Percentiles rank a stretch among this genome's conserved stretches.
Evolutionary conservation across 2,888 invertebrate genomes (phyloP).

Genomic region (Tipula vernalis): DNA sequence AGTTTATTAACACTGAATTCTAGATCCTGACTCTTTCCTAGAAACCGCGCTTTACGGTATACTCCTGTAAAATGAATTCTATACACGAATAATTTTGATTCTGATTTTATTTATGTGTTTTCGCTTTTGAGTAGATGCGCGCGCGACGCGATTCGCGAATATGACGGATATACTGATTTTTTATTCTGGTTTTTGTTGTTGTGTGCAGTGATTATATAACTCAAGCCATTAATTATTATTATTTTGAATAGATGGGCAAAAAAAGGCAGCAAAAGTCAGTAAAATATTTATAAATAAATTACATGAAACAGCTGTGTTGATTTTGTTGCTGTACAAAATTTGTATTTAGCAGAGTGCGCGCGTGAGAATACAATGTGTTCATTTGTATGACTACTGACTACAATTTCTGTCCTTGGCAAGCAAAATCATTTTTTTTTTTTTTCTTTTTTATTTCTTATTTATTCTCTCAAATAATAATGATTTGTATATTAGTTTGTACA

Average conservation of each 20-base stretch:
- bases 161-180: background rate
- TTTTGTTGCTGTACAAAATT: background rate
- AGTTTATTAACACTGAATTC: no score
- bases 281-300: background rate
- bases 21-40: no score
- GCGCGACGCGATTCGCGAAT: background rate
- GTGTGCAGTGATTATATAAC: background rate
- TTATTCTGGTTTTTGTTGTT: background rate
- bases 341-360: background rate
- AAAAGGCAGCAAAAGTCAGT: background rate
- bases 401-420: background rate
- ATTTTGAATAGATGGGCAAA: background rate
- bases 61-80: background rate
- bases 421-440: background rate
- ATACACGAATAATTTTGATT: background rate
- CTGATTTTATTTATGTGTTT: background rate
- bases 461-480: background rate
- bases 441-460: background rate
- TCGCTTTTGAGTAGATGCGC: background rate
- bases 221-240: background rate
- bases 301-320: background rate
- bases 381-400: background rate
- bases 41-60: background rate
- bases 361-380: background rate
- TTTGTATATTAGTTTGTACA: background rate